Conservation (phyloP, 2,888 invertebrate species). For the Noctua comes region DNA sequence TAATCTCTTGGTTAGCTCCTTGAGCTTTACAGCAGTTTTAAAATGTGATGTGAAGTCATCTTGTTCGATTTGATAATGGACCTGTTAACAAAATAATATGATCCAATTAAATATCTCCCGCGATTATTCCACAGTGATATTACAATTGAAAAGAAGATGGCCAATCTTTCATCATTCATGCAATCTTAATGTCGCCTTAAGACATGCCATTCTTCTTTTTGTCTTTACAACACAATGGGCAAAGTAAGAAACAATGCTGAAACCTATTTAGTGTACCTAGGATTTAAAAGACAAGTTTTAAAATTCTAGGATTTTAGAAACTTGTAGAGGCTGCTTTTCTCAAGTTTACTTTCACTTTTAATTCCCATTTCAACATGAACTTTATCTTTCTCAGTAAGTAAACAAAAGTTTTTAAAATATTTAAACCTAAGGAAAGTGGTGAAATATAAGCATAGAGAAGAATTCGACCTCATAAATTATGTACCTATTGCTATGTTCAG, state of each 20-base stretch:
- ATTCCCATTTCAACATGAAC: not conserved
- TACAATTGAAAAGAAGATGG: not conserved
- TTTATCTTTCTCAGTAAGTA: not conserved
- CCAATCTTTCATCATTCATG: not conserved
- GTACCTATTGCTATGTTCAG: conserved; percentile 65
- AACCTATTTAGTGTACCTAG: not conserved
- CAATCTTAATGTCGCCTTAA: not conserved
- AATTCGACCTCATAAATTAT: conserved; percentile 73
- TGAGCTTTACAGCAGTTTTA: not conserved
- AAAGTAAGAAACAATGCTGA: not conserved
- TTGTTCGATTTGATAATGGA: not conserved
- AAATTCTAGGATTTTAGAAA: not conserved
- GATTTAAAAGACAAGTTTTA: not conserved
- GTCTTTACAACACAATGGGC: not conserved
- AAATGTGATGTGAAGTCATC: not conserved
- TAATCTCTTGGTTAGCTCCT: not conserved
- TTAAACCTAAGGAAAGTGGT: not conserved
- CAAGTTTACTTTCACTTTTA: not conserved
- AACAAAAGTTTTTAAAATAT: not conserved
- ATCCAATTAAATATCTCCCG: not conserved
- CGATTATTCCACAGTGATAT: not conserved
- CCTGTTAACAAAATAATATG: not conserved
- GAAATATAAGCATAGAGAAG: conserved; percentile 28
- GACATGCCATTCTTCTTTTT: not conserved
- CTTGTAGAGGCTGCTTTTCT: not conserved